A percentile compares a stretch with the other conserved stretches of the same genome.
Evolutionary conservation across 1,140 invertebrate species (phyloP).

Genomic region (Dolichoris vasculosae): DNA sequence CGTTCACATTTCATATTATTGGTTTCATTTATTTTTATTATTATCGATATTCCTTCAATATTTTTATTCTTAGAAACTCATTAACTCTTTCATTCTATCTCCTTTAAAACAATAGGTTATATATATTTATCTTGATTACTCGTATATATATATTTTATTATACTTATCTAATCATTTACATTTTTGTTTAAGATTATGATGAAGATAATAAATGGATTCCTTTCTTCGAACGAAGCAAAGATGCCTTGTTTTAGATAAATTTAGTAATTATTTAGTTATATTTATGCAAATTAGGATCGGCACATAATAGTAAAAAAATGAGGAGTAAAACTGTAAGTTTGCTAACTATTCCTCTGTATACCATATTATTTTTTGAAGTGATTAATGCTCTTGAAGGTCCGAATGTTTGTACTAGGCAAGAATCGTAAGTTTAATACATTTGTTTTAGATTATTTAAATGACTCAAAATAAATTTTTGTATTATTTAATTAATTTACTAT

Average conservation of each 20-base stretch:
- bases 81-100: no score
- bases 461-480: background rate
- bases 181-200: background rate
- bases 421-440: slow-evolving; percentile 62
- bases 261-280: slow-evolving; percentile 32
- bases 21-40: no score
- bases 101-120: no score
- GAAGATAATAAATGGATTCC: background rate
- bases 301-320: slow-evolving; percentile 12
- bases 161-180: background rate
- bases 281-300: background rate
- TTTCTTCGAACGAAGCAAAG: background rate
- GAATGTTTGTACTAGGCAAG: slow-evolving; percentile 69
- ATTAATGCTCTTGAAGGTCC: slow-evolving; percentile 65
- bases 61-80: no score
- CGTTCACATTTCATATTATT: no score
- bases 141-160: background rate
- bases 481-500: background rate
- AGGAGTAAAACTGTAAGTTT: background rate
- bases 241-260: background rate
- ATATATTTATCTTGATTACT: no score
- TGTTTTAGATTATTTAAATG: background rate
- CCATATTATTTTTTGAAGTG: background rate
- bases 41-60: no score
- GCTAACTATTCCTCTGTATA: background rate